phyloP scores from a whole-genome alignment of 2,888 invertebrate genomes.

The Dromius quadrimaculatus region DNA sequence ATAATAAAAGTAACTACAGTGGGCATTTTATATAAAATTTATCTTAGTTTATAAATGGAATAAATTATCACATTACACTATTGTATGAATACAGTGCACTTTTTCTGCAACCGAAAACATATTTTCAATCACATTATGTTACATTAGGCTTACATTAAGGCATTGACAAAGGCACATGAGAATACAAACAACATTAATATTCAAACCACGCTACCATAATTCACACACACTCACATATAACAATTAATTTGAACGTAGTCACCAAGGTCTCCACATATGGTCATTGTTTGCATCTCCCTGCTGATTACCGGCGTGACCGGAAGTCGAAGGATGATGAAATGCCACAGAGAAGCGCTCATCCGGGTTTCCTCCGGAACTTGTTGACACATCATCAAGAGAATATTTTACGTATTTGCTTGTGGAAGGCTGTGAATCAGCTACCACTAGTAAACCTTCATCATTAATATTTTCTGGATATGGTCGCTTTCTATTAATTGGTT shows the following conservation, averaged over 20 bases:
- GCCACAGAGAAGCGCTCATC: constrained; percentile 59
- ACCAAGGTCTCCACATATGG: constrained; percentile 67
- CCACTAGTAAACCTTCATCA: constrained; percentile 40
- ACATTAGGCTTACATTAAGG: constrained; percentile 4
- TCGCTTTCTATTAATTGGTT: constrained; percentile 55
- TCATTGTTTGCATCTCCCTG: constrained; percentile 57
- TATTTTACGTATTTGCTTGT: constrained; percentile 47
- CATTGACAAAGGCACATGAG: constrained; percentile 25
- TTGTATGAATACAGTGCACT: constrained; percentile 19
- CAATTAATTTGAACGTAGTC: constrained; percentile 53
- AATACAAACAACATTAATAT: constrained; percentile 25
- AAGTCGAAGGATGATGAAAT: constrained; percentile 66
- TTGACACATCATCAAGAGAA: constrained; percentile 46
- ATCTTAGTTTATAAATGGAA: constrained; percentile 1
- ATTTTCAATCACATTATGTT: constrained; percentile 31
- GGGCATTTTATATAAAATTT: constrained; percentile 27
- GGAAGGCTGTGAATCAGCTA: constrained; percentile 26
- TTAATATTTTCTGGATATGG: constrained; percentile 56
- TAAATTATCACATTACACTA: constrained; percentile 38
- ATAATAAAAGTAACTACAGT: too few relatives aligned
- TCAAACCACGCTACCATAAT: constrained; percentile 10
- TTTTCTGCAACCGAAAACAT: constrained; percentile 10
- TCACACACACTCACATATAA: constrained; percentile 1
- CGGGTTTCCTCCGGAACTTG: constrained; percentile 35
- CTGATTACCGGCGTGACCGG: constrained; percentile 37